phyloP scores from a whole-genome alignment of 2,113 vertebrate species.

The Megaleporinus macrocephalus region DNA sequence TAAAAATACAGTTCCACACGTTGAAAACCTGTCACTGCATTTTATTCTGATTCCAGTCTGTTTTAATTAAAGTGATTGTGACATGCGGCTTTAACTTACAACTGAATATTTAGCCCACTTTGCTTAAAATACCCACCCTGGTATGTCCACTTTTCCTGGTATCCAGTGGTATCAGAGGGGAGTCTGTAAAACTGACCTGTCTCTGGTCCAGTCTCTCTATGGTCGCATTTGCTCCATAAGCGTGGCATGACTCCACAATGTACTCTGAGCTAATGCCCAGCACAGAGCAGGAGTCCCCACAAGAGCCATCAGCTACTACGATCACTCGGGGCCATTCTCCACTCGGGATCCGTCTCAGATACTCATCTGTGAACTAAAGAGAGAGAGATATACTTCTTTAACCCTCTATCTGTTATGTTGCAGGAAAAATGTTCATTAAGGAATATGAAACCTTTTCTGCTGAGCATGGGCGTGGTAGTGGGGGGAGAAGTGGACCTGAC shows the following conservation, averaged over 20 bases:
- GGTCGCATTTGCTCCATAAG: conserved; percentile 73
- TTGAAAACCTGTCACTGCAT: no score
- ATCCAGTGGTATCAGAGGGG: neutral
- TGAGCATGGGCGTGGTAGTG: no score
- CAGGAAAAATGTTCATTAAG: no score
- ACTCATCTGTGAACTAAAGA: conserved; percentile 73
- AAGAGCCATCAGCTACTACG: conserved; percentile 75
- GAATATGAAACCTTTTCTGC: no score
- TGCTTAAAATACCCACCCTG: no score
- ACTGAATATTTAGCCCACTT: no score
- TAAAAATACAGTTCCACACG: no score
- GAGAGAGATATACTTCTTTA: neutral
- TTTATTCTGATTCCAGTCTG: no score
- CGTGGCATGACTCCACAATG: conserved; percentile 77
- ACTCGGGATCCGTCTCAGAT: conserved; percentile 70
- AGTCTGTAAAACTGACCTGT: conserved; percentile 63
- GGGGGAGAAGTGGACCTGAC: no score
- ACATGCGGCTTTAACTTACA: no score
- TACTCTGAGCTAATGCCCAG: conserved; percentile 78
- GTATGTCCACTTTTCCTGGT: neutral
- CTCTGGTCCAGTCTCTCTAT: conserved; percentile 79
- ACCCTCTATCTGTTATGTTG: no score
- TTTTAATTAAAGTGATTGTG: no score
- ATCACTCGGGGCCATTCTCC: conserved; percentile 71
- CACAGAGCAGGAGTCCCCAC: conserved; percentile 77